These are phyloP conservation scores for Trichonephila clavata DNA, from an alignment of 1,140 invertebrate genomes.

Conservation along the genomic window DNA sequence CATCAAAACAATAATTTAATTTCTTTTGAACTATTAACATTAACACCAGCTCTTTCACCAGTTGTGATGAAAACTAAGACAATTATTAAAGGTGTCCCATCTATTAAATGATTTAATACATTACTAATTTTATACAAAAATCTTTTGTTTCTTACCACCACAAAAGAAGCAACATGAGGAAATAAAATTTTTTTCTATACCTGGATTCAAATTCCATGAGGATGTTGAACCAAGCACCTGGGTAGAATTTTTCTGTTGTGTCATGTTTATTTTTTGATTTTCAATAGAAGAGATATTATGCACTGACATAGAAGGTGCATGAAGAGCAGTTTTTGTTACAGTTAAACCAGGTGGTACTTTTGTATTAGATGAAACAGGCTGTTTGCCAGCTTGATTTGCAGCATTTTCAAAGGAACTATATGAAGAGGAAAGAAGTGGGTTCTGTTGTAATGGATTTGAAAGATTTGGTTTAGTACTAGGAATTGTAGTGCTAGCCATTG, in stretches of 20 bases:
- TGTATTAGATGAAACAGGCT: not conserved
- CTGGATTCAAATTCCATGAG: not conserved
- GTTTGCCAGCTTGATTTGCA: not conserved
- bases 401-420: not conserved
- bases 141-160: too few species aligned
- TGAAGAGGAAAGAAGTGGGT: not conserved
- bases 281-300: not conserved
- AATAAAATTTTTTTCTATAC: not conserved
- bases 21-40: too few species aligned
- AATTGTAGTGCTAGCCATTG: not conserved
- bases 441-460: not conserved
- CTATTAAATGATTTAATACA: too few species aligned
- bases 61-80: too few species aligned
- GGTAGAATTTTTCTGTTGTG: not conserved
- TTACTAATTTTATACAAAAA: too few species aligned
- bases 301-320: not conserved
- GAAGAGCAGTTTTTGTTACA: not conserved
- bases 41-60: too few species aligned
- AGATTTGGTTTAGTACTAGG: not conserved
- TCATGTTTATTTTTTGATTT: not conserved
- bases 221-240: not conserved
- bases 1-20: too few species aligned
- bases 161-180: not conserved
- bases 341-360: conserved; percentile 9
- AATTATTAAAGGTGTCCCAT: too few species aligned